Evolutionary conservation across 2,888 invertebrate species (phyloP).

Genomic region (Cantharis flavilabris): DNA sequence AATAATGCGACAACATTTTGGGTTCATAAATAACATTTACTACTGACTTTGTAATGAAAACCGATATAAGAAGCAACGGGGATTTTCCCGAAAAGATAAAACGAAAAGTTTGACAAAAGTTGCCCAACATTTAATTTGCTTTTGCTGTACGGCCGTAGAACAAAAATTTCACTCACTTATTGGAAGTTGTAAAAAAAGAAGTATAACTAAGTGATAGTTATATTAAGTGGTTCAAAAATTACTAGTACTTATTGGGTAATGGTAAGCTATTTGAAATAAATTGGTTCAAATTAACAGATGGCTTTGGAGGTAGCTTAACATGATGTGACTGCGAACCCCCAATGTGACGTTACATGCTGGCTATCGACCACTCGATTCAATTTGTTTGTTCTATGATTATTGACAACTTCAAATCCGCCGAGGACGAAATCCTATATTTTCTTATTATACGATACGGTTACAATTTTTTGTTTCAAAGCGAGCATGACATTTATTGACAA

Average conservation of each 20-base stretch:
- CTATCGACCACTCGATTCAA: slow-evolving; percentile 39
- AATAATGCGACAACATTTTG: not conserved
- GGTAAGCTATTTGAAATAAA: slow-evolving; percentile 30
- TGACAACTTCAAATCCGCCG: slow-evolving; percentile 38
- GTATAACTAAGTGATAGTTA: slow-evolving; percentile 30
- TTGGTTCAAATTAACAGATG: slow-evolving; percentile 29
- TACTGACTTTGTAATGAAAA: not conserved
- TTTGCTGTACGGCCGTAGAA: not conserved
- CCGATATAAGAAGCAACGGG: not conserved
- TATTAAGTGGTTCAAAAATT: slow-evolving; percentile 33
- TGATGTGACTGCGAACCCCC: slow-evolving; percentile 28
- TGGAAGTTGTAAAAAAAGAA: slow-evolving; percentile 26
- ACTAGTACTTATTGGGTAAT: slow-evolving; percentile 30
- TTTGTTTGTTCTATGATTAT: slow-evolving; percentile 48
- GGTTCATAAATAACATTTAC: not conserved
- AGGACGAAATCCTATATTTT: slow-evolving; percentile 10
- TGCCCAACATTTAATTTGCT: not conserved
- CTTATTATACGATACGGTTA: slow-evolving; percentile 13
- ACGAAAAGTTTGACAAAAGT: not conserved
- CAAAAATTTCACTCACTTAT: slow-evolving; percentile 8
- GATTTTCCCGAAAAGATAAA: not conserved
- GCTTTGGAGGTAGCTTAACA: slow-evolving; percentile 18
- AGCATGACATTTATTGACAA: slow-evolving; percentile 19
- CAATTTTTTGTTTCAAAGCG: slow-evolving; percentile 14
- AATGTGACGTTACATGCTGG: slow-evolving; percentile 24